Conservation (phyloP, 2,113 vertebrate species). For the Marcusenius ussheri region DNA sequence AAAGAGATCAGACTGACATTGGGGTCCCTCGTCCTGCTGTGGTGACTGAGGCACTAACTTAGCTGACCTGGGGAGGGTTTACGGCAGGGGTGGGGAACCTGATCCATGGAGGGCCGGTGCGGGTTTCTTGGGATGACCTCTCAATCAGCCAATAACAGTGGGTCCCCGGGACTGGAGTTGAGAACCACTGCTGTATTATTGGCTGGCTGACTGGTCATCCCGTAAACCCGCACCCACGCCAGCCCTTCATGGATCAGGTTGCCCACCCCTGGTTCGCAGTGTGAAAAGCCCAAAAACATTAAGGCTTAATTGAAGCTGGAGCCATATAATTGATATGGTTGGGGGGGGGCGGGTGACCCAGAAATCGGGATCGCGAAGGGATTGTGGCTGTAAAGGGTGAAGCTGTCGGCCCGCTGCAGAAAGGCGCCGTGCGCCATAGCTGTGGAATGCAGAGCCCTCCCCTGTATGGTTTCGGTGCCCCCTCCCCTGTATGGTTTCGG, state of each 20-base stretch:
- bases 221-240: neutral
- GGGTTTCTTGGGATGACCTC: neutral
- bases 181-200: neutral
- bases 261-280: conserved; percentile 12
- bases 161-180: neutral
- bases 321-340: conserved; percentile 1
- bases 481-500: neutral
- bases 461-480: neutral
- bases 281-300: conserved; percentile 10
- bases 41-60: neutral
- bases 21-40: neutral
- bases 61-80: conserved; percentile 15
- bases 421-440: neutral
- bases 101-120: neutral
- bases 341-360: neutral
- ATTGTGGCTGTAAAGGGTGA: neutral
- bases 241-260: neutral
- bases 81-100: conserved; percentile 5
- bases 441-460: neutral
- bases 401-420: neutral
- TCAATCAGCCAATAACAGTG: neutral
- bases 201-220: neutral
- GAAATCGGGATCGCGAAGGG: neutral
- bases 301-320: conserved; percentile 24
- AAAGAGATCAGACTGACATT: neutral